Evolutionary conservation across 2,888 invertebrate species (phyloP), one percentile per base, ranked within the genome.

Genomic region (Nemotelus nigrinus): DNA sequence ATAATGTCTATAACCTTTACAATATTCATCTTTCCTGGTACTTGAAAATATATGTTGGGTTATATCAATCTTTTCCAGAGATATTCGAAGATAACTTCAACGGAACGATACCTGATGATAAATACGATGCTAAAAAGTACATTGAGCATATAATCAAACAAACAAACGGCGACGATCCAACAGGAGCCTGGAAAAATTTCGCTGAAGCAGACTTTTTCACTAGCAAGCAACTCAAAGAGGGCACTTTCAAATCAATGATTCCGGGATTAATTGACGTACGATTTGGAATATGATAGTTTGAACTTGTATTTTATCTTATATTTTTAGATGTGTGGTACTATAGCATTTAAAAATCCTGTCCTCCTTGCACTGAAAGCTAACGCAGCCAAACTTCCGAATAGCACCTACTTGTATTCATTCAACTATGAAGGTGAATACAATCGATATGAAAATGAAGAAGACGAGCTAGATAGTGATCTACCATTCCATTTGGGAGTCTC

Each of bases 401-500:
- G 84, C 74, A 88, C 89, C 0, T 90, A 83, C 80, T 82, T 89
- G 57, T 90, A 89, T 81, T 85, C 87, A 58, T 89, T 90, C 80
- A 88, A 89, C 80, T 89, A 88, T 79, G 83, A 84, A 76, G 89
- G 89, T 25, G 85, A 87, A 71, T 60, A 83, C 48, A 87, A 86
- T 76, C 84, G 87, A n/a, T 88, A 88, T 80, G 80, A 82, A 2
- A 82, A 80, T 74, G 84, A 85, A 0, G 86, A 85, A n/a, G 87
- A 86, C 55, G 81, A 82, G 10, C 83, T 83, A 7, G 81, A 83
- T 3, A 81, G 83, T n/a, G 81, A 83, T 47, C 84, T 87, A 80
- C 88, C 88, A 53, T 88, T 88, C 80, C 85, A 87, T 75, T 85
- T 88, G 82, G 89, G 90, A 3, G 89, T 89, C 4, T 89, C 90